Evolutionary conservation across 2,113 vertebrate species (phyloP).

Genomic region (Apus apus): DNA sequence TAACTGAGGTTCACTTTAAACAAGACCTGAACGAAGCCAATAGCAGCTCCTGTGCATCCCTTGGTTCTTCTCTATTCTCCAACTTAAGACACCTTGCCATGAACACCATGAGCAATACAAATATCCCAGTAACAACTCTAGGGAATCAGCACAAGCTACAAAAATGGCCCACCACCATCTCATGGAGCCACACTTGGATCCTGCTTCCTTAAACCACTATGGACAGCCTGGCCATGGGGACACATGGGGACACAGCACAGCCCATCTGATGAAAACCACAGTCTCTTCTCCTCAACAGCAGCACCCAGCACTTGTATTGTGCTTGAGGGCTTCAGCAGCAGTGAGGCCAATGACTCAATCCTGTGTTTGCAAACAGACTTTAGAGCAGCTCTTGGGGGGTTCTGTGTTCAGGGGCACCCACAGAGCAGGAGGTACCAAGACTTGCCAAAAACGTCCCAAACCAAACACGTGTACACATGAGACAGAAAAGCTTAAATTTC

Average conservation of each 20-base stretch:
- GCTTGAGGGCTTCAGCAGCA: background rate
- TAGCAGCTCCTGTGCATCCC: background rate
- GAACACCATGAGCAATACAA: background rate
- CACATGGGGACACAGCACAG: background rate
- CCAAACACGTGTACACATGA: accelerated
- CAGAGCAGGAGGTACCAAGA: background rate
- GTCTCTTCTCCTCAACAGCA: background rate
- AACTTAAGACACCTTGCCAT: background rate
- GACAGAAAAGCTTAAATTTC: background rate
- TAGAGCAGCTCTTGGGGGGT: background rate
- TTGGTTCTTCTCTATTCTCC: background rate
- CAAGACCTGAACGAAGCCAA: background rate
- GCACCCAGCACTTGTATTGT: background rate
- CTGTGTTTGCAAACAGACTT: background rate
- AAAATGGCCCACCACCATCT: background rate
- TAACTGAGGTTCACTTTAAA: background rate
- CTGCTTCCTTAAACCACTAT: background rate
- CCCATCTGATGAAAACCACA: background rate
- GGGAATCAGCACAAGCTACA: background rate
- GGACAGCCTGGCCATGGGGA: background rate
- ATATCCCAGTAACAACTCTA: background rate
- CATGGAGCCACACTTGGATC: background rate
- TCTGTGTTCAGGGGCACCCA: background rate
- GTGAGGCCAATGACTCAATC: background rate
- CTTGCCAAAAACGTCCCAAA: background rate